Conservation (phyloP, 2,888 invertebrate genomes). For the Dynastes tityus region DNA sequence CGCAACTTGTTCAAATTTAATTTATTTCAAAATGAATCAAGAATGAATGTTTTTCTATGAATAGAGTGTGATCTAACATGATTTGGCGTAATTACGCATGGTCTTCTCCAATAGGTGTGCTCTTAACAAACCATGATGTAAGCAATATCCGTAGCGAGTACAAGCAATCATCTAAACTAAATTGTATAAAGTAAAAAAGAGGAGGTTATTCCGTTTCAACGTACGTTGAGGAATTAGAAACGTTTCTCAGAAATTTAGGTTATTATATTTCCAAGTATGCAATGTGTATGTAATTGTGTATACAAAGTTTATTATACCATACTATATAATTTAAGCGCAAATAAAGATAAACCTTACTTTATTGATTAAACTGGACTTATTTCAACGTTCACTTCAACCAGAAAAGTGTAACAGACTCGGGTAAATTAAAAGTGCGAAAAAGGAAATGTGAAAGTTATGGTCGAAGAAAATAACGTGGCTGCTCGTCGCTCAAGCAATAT, state of each 20-base stretch:
- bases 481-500: neutral
- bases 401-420: slow-evolving; percentile 3
- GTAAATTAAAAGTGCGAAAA: slow-evolving; percentile 24
- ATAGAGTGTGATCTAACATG: too few relatives aligned
- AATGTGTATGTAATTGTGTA: neutral
- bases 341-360: neutral
- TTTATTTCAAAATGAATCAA: too few relatives aligned
- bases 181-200: too few relatives aligned
- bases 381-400: neutral
- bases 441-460: slow-evolving; percentile 18
- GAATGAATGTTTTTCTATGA: too few relatives aligned
- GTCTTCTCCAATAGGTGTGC: too few relatives aligned
- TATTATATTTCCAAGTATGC: neutral
- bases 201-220: too few relatives aligned
- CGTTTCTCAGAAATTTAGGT: neutral
- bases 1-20: too few relatives aligned
- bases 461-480: neutral
- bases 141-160: too few relatives aligned
- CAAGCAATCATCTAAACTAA: too few relatives aligned
- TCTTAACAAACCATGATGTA: too few relatives aligned
- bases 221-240: neutral
- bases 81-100: too few relatives aligned
- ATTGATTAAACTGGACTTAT: neutral
- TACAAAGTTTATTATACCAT: neutral
- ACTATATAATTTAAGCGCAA: neutral